Percentiles rank a stretch among this genome's conserved stretches.
phyloP scores from a whole-genome alignment of 2,888 invertebrate species.

The Lottia scabra region DNA sequence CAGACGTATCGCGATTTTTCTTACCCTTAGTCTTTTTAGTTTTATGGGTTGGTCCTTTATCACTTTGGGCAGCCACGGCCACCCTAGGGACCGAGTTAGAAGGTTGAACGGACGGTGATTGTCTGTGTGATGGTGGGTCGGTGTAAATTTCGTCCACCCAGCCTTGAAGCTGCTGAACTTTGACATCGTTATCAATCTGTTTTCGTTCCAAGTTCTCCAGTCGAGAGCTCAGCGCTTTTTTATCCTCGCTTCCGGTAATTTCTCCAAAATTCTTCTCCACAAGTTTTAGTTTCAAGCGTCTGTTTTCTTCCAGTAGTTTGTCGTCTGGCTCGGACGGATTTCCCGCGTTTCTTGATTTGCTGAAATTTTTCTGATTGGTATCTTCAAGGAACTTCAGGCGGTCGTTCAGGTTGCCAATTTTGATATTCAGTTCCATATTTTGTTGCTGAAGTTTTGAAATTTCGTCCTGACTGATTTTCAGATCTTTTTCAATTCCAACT shows the following conservation, averaged over 20 bases:
- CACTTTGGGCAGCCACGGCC: background rate
- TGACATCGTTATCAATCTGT: conserved; percentile 37
- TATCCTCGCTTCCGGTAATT: conserved; percentile 26
- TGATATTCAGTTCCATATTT: conserved; percentile 44
- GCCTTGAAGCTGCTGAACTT: conserved; percentile 45
- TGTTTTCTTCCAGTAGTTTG: conserved; percentile 31
- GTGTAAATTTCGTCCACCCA: conserved; percentile 43
- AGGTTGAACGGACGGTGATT: background rate
- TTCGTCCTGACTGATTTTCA: conserved; percentile 39
- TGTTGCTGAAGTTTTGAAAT: conserved; percentile 39
- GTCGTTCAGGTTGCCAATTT: conserved; percentile 39
- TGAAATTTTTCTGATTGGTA: conserved; percentile 37
- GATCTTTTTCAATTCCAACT: conserved; percentile 18
- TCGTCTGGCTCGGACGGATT: conserved; percentile 17
- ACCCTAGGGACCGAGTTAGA: background rate
- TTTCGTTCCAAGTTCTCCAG: conserved; percentile 36
- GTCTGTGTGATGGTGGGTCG: conserved; percentile 6
- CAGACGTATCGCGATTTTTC: background rate
- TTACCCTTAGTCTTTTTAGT: background rate
- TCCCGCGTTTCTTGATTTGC: background rate
- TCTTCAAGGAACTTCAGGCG: conserved; percentile 43
- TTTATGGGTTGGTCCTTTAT: background rate
- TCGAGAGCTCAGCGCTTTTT: conserved; percentile 15
- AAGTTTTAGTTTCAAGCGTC: conserved; percentile 31
- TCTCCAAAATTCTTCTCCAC: conserved; percentile 38